Conservation (phyloP, 2,888 invertebrate genomes). For the Tribolium freemani region DNA sequence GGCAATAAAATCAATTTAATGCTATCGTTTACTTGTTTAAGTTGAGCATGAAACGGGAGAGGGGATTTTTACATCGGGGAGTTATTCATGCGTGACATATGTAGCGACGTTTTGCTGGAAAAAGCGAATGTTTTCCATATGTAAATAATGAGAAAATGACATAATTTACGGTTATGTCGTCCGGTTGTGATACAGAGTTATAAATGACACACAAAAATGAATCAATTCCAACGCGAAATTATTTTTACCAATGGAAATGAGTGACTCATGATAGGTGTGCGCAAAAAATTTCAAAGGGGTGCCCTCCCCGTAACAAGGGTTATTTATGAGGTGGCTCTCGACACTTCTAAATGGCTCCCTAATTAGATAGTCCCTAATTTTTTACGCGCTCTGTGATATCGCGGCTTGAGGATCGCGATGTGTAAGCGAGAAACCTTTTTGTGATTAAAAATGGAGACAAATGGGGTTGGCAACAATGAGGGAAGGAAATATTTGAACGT, state of each 20-base stretch:
- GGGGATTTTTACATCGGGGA: slow-evolving; percentile 36
- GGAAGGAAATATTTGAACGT: too few species aligned
- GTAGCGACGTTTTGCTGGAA: slow-evolving; percentile 42
- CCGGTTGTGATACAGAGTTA: slow-evolving; percentile 46
- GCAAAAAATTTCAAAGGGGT: slow-evolving; percentile 1
- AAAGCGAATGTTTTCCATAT: slow-evolving; percentile 43
- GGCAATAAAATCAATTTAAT: slow-evolving; percentile 70
- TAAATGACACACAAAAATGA: slow-evolving; percentile 49
- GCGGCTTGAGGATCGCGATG: too few species aligned
- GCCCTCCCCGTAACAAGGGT: background rate
- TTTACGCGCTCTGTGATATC: background rate
- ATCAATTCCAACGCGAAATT: slow-evolving; percentile 23
- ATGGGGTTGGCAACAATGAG: background rate
- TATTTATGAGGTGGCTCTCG: slow-evolving; percentile 17
- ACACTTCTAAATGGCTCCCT: slow-evolving; percentile 14
- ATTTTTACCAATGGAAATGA: background rate
- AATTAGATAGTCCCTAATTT: slow-evolving; percentile 28
- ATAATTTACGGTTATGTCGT: slow-evolving; percentile 46
- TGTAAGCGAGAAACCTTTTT: background rate
- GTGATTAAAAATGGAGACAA: background rate
- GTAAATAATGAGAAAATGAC: slow-evolving; percentile 47
- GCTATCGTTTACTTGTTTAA: slow-evolving; percentile 63
- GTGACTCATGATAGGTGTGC: slow-evolving; percentile 21
- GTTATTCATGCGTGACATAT: slow-evolving; percentile 47
- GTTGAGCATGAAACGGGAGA: slow-evolving; percentile 60